phyloP scores from a whole-genome alignment of 2,113 vertebrate genomes.

The Osmerus mordax region DNA sequence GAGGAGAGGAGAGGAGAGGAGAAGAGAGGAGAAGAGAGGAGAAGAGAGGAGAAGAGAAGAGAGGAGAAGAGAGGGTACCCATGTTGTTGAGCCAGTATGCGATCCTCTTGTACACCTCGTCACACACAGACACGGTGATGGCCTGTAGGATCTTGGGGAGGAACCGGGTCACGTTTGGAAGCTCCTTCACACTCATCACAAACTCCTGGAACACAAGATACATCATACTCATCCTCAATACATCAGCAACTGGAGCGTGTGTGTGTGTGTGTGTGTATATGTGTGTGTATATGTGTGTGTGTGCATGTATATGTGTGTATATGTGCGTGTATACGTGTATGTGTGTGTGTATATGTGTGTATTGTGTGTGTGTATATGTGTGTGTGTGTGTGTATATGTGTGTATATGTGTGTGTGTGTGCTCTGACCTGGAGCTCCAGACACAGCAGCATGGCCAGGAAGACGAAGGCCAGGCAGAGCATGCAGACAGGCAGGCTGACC shows the following conservation, averaged over 20 bases:
- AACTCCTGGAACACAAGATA: slow-evolving; percentile 76
- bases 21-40: no score
- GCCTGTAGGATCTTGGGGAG: slow-evolving; percentile 91
- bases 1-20: no score
- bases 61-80: slow-evolving; percentile 70
- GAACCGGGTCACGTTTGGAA: slow-evolving; percentile 84
- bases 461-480: slow-evolving; percentile 85
- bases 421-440: slow-evolving; percentile 89
- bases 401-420: background rate
- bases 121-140: slow-evolving; percentile 84
- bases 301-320: background rate
- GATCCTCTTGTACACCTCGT: slow-evolving; percentile 92
- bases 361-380: background rate
- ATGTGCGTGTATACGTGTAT: background rate
- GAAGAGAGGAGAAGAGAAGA: no score
- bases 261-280: background rate
- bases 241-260: background rate
- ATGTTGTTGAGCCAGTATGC: slow-evolving; percentile 95
- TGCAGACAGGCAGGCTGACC: slow-evolving; percentile 90
- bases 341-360: background rate
- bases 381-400: background rate
- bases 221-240: background rate
- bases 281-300: background rate
- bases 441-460: slow-evolving; percentile 95
- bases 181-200: slow-evolving; percentile 86